Conservation (phyloP, 2,113 vertebrate species). For the Dryoscopus gambensis region DNA sequence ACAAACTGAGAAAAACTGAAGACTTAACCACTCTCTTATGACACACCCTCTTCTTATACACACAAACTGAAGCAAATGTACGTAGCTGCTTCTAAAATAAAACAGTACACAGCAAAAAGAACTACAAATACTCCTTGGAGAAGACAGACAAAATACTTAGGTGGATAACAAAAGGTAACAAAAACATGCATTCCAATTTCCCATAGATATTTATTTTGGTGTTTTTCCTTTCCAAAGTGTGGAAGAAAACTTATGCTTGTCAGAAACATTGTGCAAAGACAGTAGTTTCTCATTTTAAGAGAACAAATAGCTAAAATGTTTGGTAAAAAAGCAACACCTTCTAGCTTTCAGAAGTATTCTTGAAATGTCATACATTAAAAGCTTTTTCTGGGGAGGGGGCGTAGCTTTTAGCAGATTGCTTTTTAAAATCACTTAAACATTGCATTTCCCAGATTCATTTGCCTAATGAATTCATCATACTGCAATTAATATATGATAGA, state of each 20-base stretch:
- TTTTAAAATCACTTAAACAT: not conserved
- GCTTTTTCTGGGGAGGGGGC: not conserved
- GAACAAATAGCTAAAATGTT: not conserved
- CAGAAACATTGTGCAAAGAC: not conserved
- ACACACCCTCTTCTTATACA: not conserved
- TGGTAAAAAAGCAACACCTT: not conserved
- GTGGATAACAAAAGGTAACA: not conserved
- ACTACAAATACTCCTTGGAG: not conserved
- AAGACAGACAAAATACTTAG: not conserved
- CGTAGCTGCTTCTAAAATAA: not conserved
- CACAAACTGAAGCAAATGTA: not conserved
- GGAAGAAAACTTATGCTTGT: not conserved
- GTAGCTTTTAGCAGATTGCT: not conserved
- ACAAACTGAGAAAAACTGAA: not conserved
- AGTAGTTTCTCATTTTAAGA: not conserved
- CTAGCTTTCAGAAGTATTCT: not conserved
- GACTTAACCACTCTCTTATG: not conserved
- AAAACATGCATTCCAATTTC: not conserved
- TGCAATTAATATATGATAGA: not conserved
- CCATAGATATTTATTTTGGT: not conserved
- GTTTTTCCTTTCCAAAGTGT: not conserved
- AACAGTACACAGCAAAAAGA: not conserved
- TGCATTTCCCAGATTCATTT: not conserved
- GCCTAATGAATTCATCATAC: not conserved
- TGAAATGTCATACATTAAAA: not conserved